A percentile compares a stretch with the other conserved stretches of the same genome.
phyloP scores from a whole-genome alignment of 2,888 invertebrate genomes.

The Oligia fasciuncula region DNA sequence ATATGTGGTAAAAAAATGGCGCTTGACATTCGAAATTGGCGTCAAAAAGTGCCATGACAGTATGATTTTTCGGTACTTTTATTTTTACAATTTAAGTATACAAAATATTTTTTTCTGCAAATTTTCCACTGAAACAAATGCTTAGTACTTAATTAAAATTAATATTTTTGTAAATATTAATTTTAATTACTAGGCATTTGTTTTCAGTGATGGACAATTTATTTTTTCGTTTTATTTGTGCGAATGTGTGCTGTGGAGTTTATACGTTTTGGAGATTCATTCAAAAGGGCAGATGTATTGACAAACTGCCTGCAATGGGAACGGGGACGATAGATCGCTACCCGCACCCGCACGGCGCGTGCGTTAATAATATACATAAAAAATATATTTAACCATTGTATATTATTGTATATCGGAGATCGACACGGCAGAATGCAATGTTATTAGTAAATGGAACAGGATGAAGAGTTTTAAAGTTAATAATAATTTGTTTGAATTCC shows the following conservation, averaged over 20 bases:
- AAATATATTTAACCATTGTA: constrained; percentile 77
- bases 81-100: not conserved
- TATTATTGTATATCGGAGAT: constrained; percentile 86
- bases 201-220: constrained; percentile 27
- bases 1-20: constrained; percentile 30
- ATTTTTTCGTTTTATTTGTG: constrained; percentile 47
- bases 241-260: constrained; percentile 49
- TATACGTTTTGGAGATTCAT: constrained; percentile 73
- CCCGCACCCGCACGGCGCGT: constrained; percentile 63
- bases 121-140: constrained; percentile 28
- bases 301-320: constrained; percentile 76
- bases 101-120: constrained; percentile 22
- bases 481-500: not conserved
- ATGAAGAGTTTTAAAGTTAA: not conserved
- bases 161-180: not conserved
- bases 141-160: constrained; percentile 3
- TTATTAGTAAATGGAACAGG: constrained; percentile 59
- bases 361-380: constrained; percentile 64
- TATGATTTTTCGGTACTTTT: constrained; percentile 37
- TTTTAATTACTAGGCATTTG: constrained; percentile 21
- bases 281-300: constrained; percentile 76
- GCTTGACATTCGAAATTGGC: constrained; percentile 43
- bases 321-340: constrained; percentile 58
- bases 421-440: constrained; percentile 75
- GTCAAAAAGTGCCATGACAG: constrained; percentile 55